Base-by-base conservation (phyloP, 23 tunicate species). In the Halocynthia roretzi region DNA sequence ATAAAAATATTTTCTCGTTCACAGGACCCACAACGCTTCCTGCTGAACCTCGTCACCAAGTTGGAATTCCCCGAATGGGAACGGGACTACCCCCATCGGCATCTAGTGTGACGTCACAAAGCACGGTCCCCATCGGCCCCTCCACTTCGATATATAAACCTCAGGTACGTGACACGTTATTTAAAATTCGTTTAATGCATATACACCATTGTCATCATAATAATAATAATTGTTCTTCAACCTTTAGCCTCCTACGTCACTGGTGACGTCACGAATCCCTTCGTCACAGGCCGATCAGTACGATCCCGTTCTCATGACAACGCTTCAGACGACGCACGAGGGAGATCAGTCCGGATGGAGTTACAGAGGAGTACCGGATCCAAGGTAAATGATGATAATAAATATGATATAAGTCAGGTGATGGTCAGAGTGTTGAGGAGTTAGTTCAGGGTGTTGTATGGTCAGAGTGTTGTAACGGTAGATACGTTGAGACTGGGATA, bases 241-340 rank as follows among this genome's bases (percentile, higher is more conserved):
- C 44, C 44, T 31, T 31, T 31, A 31, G 44, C 44, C 44, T 31
- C 76, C 83, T 51, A 56, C 76, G 12, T 72, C 87, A 18, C 70
- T 80, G 15, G 62, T 83, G 81, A 85, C 88, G 67, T 80, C 96
- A 64, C 88, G 81, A 49, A 67, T 83, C 20, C 81, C 80, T 55
- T 20, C 87, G 56, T 54, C 80, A 17, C 80, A 77, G 8, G 48
- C 75, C 10, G 77, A 68, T 11, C 83, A 91, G 58, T 90, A 58
- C 82, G 78, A 86, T 53, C 91, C 97, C 12, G 91, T 91, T 15
- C 87, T 91, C 49, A 85, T 89, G 54, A 85, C 97, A 21, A 77
- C 87, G 21, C 48, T 91, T 1, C 85, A 91, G 69, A 91, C 86
- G 7, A 67, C 98, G 67, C 84, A 86, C 76, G 97, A 91, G 53